Conservation (phyloP, 2,888 invertebrate species). For the Pristionchus entomophagus region DNA sequence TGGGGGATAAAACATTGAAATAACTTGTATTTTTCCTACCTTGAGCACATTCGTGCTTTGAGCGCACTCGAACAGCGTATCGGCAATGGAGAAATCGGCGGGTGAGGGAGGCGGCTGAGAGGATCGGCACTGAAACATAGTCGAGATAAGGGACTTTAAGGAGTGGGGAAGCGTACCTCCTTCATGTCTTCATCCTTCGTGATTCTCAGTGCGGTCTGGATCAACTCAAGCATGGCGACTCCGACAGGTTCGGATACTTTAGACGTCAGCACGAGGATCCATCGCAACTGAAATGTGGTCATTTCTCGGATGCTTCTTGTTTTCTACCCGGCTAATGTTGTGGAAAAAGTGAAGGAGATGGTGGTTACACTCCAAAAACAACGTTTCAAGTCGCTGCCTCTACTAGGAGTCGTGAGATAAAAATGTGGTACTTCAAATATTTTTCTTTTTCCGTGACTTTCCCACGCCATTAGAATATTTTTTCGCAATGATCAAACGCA, state of each 20-base stretch:
- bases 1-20: no score
- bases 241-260: slow-evolving; percentile 30
- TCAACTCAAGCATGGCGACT: slow-evolving; percentile 17
- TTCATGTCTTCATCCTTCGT: neutral
- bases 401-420: no score
- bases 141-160: no score
- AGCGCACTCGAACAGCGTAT: slow-evolving; percentile 51
- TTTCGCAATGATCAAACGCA: neutral
- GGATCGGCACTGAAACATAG: neutral
- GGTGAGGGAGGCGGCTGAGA: slow-evolving; percentile 13
- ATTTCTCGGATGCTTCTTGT: no score
- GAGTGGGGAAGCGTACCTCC: neutral
- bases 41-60: slow-evolving; percentile 52
- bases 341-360: no score
- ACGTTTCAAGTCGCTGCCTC: no score
- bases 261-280: slow-evolving; percentile 29
- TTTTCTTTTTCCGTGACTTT: no score
- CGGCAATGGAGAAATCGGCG: slow-evolving; percentile 46
- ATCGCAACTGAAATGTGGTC: slow-evolving; percentile 8
- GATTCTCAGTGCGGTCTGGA: slow-evolving; percentile 19
- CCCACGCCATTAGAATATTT: no score
- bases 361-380: no score
- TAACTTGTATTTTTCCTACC: neutral
- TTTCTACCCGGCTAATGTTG: no score
- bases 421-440: no score